A percentile compares a stretch with the other conserved stretches of the same genome.
phyloP scores from a whole-genome alignment of 2,797 vertebrate genomes.

The Sylvia borin region DNA sequence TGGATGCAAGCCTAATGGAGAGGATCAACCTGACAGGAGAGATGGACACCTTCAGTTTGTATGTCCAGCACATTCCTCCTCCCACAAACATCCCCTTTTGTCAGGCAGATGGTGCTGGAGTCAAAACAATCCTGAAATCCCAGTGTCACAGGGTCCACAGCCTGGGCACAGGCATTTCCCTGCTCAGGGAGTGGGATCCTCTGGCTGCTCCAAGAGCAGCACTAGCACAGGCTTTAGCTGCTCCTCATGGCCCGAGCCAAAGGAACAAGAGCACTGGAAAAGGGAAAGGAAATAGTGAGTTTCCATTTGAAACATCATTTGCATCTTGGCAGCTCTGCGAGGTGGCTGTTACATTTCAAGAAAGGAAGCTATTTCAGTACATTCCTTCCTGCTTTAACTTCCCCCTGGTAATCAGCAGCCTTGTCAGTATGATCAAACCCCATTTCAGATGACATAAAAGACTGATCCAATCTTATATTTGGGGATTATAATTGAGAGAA shows the following conservation, averaged over 20 bases:
- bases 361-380: conserved; percentile 56
- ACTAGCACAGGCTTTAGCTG: not conserved
- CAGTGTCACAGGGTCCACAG: not conserved
- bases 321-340: conserved; percentile 57
- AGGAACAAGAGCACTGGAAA: conserved; percentile 19
- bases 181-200: not conserved
- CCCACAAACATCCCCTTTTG: not conserved
- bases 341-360: conserved; percentile 57
- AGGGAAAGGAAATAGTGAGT: conserved; percentile 58
- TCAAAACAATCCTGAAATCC: not conserved
- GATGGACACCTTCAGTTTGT: conserved; percentile 99
- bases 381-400: conserved; percentile 50
- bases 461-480: conserved; percentile 37
- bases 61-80: conserved; percentile 50
- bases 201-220: not conserved
- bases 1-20: conserved; percentile 88
- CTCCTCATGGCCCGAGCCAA: not conserved
- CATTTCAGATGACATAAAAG: conserved; percentile 43
- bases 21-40: conserved; percentile 95
- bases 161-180: not conserved
- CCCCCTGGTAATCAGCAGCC: conserved; percentile 49
- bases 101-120: conserved; percentile 61
- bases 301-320: conserved; percentile 50
- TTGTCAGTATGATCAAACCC: conserved; percentile 59
- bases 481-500: conserved; percentile 53